phyloP scores from a whole-genome alignment of 2,113 vertebrate species.

The Gasterosteus aculeatus region DNA sequence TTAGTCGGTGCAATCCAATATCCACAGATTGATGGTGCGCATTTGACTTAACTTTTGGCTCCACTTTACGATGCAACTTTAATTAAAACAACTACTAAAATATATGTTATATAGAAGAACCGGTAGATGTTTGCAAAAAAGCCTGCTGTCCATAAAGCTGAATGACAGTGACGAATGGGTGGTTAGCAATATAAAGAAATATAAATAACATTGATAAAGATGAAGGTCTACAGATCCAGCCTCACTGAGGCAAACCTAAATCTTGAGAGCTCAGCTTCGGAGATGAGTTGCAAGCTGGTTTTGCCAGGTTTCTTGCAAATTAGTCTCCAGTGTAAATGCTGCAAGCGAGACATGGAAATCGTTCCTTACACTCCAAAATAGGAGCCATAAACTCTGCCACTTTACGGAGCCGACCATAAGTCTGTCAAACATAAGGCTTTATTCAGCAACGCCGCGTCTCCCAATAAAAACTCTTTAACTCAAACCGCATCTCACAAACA shows the following conservation, averaged over 20 bases:
- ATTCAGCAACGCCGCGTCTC: slow-evolving; percentile 23
- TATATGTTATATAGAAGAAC: background rate
- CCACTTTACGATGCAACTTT: background rate
- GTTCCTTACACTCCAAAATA: slow-evolving; percentile 25
- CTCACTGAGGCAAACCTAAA: slow-evolving; percentile 19
- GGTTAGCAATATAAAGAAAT: background rate
- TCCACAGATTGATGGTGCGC: background rate
- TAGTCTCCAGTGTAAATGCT: slow-evolving; percentile 36
- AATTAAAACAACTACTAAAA: background rate
- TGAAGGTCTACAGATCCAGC: slow-evolving; percentile 19
- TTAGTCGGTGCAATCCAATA: background rate
- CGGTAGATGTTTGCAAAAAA: background rate
- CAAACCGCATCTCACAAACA: slow-evolving; percentile 15
- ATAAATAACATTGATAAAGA: slow-evolving; percentile 21
- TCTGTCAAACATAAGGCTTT: slow-evolving; percentile 36
- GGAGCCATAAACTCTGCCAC: slow-evolving; percentile 39
- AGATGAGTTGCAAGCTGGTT: slow-evolving; percentile 34
- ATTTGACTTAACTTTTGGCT: background rate
- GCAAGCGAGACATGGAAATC: slow-evolving; percentile 21
- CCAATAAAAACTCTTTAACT: slow-evolving; percentile 22
- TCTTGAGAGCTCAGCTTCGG: slow-evolving; percentile 12
- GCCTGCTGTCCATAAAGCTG: background rate
- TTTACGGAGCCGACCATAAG: slow-evolving; percentile 34
- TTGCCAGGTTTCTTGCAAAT: slow-evolving; percentile 27
- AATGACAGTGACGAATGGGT: background rate